Base-by-base conservation (phyloP, 2,113 vertebrate genomes). In the Poeciliopsis turrubarensis region DNA sequence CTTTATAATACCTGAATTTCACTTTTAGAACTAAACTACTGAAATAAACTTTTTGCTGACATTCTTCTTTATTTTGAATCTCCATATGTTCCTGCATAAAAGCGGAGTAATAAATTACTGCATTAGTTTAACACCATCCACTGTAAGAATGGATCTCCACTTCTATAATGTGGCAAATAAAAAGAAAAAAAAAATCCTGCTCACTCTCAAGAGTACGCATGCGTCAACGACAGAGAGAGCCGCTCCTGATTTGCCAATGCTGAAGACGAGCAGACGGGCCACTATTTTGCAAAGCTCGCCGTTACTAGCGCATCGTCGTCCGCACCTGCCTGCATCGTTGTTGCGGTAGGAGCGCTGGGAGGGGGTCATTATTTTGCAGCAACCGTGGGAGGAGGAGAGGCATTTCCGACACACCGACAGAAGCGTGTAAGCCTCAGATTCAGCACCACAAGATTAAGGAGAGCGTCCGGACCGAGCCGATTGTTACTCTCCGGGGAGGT, bases 301-400 rank as follows among this genome's bases (percentile, higher is more conserved):
- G 68, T 77, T 77, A 73, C 65, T 86, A 87, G 91, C 91, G 91
- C 93, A 93, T 85, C 89, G 87, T 85, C 91, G 71, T 83, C 86
- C 83, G 91, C 91, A 93, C 93, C 94, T 94, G 92, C 87, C 88
- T 72, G n/a, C 87, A 85, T 86, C 47, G 88, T 83, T 84, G 88
- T 79, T 87, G 76, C 70, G 70, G 84, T 63, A n/a, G 75, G 81
- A 73, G 75, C 77, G 65, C 90, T 86, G 90, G 91, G 89, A 92
- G 89, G 87, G 51, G 90, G 79, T 93, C 94, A 92, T 75, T 94
- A 94, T 94, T 94, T 94, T 61, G 92, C 93, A 92, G 91, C 87
- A 72, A 79, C 60, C 57, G 65, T 39, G 78, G 83, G 87, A 90
- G 87, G 87, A 86, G 85, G 89, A 86, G 88, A 86, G 88, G 88